Evolutionary conservation across 1,140 invertebrate genomes (phyloP).

Genomic region (Meteorus sp.): DNA sequence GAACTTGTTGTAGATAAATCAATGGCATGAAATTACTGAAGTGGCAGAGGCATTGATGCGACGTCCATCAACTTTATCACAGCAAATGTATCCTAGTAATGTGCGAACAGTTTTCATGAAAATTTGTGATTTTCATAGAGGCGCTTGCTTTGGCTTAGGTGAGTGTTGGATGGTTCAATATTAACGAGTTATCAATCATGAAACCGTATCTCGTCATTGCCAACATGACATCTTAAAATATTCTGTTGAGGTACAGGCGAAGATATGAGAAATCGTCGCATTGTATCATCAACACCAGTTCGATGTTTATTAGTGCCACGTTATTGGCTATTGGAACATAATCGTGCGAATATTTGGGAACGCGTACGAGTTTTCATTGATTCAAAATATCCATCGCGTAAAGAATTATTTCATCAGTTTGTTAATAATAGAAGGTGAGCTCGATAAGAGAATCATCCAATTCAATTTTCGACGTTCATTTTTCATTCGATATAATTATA

Average conservation of each 20-base stretch:
- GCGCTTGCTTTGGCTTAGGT: constrained; percentile 53
- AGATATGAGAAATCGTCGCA: constrained; percentile 63
- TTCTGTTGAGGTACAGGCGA: no score
- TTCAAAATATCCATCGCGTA: constrained; percentile 62
- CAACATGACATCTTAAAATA: no score
- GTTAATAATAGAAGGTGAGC: constrained; percentile 52
- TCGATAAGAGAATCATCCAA: not conserved
- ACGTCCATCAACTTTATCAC: constrained; percentile 37
- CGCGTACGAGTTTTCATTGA: constrained; percentile 64
- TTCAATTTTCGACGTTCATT: not conserved
- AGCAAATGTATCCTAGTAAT: constrained; percentile 34
- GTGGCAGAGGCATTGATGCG: constrained; percentile 42
- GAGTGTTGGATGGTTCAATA: no score
- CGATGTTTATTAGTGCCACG: constrained; percentile 65
- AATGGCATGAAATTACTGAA: constrained; percentile 50
- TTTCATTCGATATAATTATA: not conserved
- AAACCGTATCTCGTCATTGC: no score
- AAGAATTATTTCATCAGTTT: constrained; percentile 62
- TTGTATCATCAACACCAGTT: constrained; percentile 61
- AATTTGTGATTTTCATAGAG: constrained; percentile 44
- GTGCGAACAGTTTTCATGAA: constrained; percentile 50
- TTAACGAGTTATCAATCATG: no score
- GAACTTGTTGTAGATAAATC: constrained; percentile 33
- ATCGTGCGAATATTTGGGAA: constrained; percentile 67
- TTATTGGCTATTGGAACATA: constrained; percentile 65